Evolutionary conservation across 2,888 invertebrate genomes (phyloP).

Genomic region (Julus scandinavius): DNA sequence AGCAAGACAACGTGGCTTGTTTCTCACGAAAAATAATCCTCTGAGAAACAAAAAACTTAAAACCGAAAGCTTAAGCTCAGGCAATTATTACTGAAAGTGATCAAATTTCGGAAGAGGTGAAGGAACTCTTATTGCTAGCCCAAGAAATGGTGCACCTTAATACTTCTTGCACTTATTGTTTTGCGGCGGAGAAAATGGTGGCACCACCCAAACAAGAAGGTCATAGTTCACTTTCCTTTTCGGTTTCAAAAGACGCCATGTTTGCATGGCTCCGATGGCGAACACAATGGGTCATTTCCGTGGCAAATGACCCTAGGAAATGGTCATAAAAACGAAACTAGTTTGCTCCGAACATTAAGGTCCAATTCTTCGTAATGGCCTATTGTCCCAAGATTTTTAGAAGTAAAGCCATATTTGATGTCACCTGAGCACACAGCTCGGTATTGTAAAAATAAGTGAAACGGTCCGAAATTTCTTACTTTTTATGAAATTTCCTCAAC

Average conservation of each 20-base stretch:
- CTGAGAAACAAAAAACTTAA: not conserved
- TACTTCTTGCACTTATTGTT: slow-evolving; percentile 6
- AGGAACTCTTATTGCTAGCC: not conserved
- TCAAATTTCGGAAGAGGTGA: slow-evolving; percentile 27
- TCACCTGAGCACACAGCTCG: not conserved
- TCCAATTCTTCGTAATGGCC: slow-evolving; percentile 42
- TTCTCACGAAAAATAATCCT: not conserved
- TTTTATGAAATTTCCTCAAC: no score
- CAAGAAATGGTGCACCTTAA: slow-evolving; percentile 38
- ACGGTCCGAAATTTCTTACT: no score
- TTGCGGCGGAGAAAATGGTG: not conserved
- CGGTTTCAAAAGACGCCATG: slow-evolving; percentile 28
- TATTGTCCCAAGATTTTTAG: not conserved
- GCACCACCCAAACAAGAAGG: not conserved
- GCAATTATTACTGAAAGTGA: slow-evolving; percentile 2
- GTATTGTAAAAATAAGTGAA: no score
- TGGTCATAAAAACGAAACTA: slow-evolving; percentile 20
- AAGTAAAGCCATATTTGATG: not conserved
- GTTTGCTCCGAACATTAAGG: not conserved
- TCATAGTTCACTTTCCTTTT: slow-evolving; percentile 3
- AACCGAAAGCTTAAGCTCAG: not conserved
- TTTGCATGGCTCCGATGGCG: not conserved
- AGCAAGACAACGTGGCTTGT: not conserved
- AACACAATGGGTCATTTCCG: slow-evolving; percentile 34
- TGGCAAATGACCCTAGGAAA: slow-evolving; percentile 15